Base-by-base conservation (phyloP, 2,113 vertebrate genomes). In the Mixornis gularis region DNA sequence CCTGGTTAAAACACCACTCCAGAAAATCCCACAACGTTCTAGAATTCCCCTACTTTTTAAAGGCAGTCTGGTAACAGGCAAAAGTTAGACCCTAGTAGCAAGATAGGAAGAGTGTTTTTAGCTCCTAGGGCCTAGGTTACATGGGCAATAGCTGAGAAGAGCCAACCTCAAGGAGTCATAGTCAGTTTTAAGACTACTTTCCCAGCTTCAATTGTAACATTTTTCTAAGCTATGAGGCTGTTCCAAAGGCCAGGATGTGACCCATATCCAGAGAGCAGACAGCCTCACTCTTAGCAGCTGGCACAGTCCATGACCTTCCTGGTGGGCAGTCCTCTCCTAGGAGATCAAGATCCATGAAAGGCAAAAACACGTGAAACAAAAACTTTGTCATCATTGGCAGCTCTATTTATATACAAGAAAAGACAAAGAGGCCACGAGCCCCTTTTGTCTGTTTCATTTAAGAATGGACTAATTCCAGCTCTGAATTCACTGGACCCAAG, bases 281-380 rank as follows among this genome's bases (percentile, higher is more conserved):
- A 73, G n/a, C 12, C 26, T 51, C 27, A 13, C 18, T 60, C 18
- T 13, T 36, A 49, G 26, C 13, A 64, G 46, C 1, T 49, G 38
- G 25, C 15, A 24, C 8, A 68, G 26, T 15, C 49, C 11, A n/a
- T 4, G 27, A 38, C 12, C n/a, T 55, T 12, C 55, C 36, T 59
- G n/a, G 16, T 43, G 17, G 20, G 41, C 34, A 46, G 7, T 15
- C 9, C 25, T 68, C 24, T 32, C 56, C 44, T 49, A 9, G 10
- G 24, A 76, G 38, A 73, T 22, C 26, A 73, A 76, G 22, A 32
- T 8, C 40, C 25, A 12, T 8, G 4, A 13, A 34, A 44, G 36
- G 22, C 21, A 85, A 64, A 85, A 76, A 2, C 6, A 83, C 0
- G 0, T 6, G 29, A 43, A 77, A 12, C 11, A 27, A 6, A 58